A percentile compares a stretch with the other conserved stretches of the same genome.
Conservation (phyloP, 2,888 invertebrate genomes). For the Oligia latruncula region DNA sequence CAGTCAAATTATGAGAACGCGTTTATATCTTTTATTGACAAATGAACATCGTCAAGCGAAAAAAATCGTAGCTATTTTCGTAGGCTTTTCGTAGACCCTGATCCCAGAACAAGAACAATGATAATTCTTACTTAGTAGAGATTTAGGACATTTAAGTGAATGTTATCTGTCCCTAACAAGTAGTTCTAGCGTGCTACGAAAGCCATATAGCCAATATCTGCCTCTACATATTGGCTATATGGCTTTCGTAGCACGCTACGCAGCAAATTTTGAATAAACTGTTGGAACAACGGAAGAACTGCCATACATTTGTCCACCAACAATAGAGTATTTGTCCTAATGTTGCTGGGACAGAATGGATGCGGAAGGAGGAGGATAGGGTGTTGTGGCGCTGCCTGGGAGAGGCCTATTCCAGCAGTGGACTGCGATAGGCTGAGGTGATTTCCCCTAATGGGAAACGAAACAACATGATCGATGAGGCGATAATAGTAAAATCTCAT, state of each 20-base stretch:
- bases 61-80: background rate
- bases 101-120: background rate
- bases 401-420: background rate
- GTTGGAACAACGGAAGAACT: background rate
- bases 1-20: background rate
- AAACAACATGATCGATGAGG: conserved; percentile 13
- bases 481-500: conserved; percentile 30
- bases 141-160: background rate
- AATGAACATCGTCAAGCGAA: background rate
- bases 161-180: background rate
- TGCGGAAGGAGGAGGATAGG: background rate
- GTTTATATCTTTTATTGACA: conserved; percentile 11
- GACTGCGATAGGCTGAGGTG: background rate
- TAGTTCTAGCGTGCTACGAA: background rate
- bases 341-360: background rate
- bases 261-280: background rate
- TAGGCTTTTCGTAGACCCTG: conserved; percentile 10
- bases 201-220: no score
- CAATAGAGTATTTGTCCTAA: background rate
- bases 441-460: conserved; percentile 1
- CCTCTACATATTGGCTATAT: background rate
- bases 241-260: background rate
- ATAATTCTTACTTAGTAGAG: background rate
- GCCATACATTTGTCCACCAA: background rate
- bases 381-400: background rate